Conservation (phyloP, 2,888 invertebrate genomes). For the Cynaeus angustus region DNA sequence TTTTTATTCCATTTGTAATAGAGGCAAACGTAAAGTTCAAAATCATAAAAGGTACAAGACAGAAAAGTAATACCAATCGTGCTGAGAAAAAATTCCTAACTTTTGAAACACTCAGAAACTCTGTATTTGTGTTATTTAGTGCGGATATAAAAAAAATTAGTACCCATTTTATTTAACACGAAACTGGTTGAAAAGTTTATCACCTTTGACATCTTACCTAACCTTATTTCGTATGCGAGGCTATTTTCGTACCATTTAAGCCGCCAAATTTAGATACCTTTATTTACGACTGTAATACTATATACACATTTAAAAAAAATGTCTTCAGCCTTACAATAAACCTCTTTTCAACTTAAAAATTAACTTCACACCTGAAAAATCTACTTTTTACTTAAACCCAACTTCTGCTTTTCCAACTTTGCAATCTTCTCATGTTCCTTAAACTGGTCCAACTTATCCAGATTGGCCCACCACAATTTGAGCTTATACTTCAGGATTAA, state of each 20-base stretch:
- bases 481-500: conserved; percentile 88
- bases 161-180: too few species aligned
- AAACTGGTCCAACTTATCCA: conserved; percentile 82
- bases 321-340: background rate
- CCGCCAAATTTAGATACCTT: background rate
- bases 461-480: conserved; percentile 93
- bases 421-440: conserved; percentile 83
- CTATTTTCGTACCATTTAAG: too few species aligned
- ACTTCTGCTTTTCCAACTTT: too few species aligned
- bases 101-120: too few species aligned
- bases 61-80: too few species aligned
- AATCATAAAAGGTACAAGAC: too few species aligned
- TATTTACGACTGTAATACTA: background rate
- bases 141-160: too few species aligned
- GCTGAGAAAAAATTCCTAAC: too few species aligned
- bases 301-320: background rate
- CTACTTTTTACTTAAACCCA: conserved; percentile 35
- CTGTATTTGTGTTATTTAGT: too few species aligned
- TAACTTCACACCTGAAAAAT: background rate
- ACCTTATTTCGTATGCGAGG: background rate
- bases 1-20: too few species aligned
- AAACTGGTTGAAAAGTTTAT: too few species aligned
- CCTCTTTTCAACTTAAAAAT: background rate
- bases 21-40: too few species aligned
- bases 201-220: background rate